A percentile compares a stretch with the other conserved stretches of the same genome.
phyloP scores from a whole-genome alignment of 2,113 vertebrate genomes.

The Halichoeres trimaculatus region DNA sequence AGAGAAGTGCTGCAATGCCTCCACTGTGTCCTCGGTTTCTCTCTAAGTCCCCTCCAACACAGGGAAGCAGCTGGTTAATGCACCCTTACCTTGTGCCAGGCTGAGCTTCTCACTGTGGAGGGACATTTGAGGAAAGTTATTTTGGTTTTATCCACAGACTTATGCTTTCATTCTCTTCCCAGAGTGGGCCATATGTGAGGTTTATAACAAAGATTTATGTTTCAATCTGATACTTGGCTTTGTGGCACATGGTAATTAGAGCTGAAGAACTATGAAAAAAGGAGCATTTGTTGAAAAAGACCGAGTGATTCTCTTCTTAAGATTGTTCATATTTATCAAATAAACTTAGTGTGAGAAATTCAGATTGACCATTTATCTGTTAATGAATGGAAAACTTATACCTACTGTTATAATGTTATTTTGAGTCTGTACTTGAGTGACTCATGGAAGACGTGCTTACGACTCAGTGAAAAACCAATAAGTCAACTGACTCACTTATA shows the following conservation, averaged over 20 bases:
- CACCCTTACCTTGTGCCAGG: background rate
- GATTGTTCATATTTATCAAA: background rate
- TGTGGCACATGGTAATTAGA: background rate
- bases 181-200: slow-evolving; percentile 1
- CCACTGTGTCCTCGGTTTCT: background rate
- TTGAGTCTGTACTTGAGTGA: slow-evolving; percentile 14
- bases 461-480: slow-evolving; percentile 30
- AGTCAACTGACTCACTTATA: slow-evolving; percentile 18
- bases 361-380: background rate
- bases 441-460: slow-evolving; percentile 7
- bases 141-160: background rate
- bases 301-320: too few relatives aligned
- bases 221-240: background rate
- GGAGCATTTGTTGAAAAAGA: background rate
- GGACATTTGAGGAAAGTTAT: background rate
- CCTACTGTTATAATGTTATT: background rate
- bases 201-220: background rate
- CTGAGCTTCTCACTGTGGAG: background rate
- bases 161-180: background rate
- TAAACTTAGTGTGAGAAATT: background rate
- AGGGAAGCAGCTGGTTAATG: slow-evolving; percentile 14
- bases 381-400: background rate
- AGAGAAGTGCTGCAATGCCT: background rate
- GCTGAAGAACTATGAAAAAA: background rate
- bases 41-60: background rate